A percentile compares a stretch with the other conserved stretches of the same genome.
phyloP scores from a whole-genome alignment of 2,888 invertebrate genomes.

The Furcula furcula region DNA sequence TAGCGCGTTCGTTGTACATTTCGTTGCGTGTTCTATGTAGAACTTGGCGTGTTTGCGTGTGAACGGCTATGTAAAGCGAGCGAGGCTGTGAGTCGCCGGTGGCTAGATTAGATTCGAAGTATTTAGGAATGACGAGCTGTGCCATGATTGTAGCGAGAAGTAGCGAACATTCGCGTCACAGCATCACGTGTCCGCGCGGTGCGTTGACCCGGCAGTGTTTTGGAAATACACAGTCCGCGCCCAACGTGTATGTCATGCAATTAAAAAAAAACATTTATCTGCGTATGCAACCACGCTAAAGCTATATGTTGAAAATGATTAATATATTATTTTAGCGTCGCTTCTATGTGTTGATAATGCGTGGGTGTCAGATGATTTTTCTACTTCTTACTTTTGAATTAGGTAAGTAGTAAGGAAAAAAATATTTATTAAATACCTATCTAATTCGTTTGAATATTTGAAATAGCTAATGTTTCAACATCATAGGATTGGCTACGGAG shows the following conservation, averaged over 20 bases:
- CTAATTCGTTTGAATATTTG: constrained; percentile 14
- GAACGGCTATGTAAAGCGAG: constrained; percentile 39
- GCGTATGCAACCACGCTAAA: constrained; percentile 30
- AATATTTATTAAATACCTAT: constrained; percentile 4
- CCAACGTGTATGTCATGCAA: constrained; percentile 46
- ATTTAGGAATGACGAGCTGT: constrained; percentile 38
- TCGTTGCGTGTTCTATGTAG: constrained; percentile 15
- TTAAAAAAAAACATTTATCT: constrained; percentile 49
- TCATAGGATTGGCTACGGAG: too few relatives aligned
- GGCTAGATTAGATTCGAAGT: constrained; percentile 52
- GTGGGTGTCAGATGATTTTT: constrained; percentile 44
- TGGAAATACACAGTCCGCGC: constrained; percentile 57
- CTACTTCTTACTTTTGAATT: constrained; percentile 35
- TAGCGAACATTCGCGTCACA: constrained; percentile 54
- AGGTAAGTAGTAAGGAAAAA: constrained; percentile 19
- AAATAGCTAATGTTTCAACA: constrained; percentile 19
- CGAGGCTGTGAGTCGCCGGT: constrained; percentile 29
- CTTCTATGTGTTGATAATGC: constrained; percentile 37
- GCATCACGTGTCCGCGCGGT: constrained; percentile 66
- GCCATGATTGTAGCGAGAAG: constrained; percentile 46
- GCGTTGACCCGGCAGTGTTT: constrained; percentile 74
- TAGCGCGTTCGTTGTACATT: constrained; percentile 27
- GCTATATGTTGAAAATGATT: constrained; percentile 29
- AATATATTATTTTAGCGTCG: constrained; percentile 45
- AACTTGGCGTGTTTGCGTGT: constrained; percentile 14